Base-by-base conservation (phyloP, 2,797 vertebrate genomes). In the Melanotaenia trifasciata region DNA sequence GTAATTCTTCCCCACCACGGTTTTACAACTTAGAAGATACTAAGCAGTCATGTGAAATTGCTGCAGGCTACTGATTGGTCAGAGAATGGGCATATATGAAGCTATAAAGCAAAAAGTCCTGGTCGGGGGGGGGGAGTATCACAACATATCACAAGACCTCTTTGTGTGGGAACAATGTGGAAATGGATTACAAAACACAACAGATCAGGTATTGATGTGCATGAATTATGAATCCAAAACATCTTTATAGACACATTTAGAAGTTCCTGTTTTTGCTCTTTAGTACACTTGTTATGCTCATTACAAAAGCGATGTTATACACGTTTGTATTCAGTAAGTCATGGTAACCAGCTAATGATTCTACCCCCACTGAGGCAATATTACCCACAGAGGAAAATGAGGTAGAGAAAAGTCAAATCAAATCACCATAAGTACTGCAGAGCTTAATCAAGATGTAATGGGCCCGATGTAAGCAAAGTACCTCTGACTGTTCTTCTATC, bases 401-500 rank as follows among this genome's bases (percentile, higher is more conserved):
- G 30, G 54, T 18, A 30, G 24, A 30, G 10, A 54, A 30, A 28
- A 56, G 54, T 56, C 54, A 56, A 56, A 28, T 18, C 28, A 28
- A 53, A 56, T 16, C 54, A 30, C 26, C 53, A 26, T 14, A 57
- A 20, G 53, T 7, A 30, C 53, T 28, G 13, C 26, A 30, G 14
- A 54, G 54, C 58, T 26, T 24, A 9, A 65, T 59, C 22, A 26
- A 36, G 20, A 70, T 62, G 64, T 50, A 72, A 62, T 51, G 51
- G 32, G 43, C 54, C 58, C 14, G 33, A 67, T 61, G 54, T 69
- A 64, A 68, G 36, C 30, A 59, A 63, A 75, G 51, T 38, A 45
- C 28, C 38, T 65, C 33, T 24, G 20, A 32, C 65, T 59, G 36
- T 67, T 62, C 50, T 61, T 61, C 40, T 45, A 80, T 84, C 77